Evolutionary conservation across 2,888 invertebrate species (phyloP), one percentile per base, ranked within the genome.

Genomic region (Schizaphis graminum): DNA sequence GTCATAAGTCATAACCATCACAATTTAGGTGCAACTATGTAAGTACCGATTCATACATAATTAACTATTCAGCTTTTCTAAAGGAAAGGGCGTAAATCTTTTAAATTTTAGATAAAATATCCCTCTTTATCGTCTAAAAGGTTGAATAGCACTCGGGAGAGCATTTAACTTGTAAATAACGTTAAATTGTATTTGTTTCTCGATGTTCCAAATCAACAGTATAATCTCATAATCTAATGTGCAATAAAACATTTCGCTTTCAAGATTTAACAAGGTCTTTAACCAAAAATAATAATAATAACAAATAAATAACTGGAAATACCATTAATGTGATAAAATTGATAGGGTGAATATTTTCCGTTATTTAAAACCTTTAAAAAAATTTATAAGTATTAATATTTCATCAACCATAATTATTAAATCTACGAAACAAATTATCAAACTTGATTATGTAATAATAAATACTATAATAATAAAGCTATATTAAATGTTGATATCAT

Each of bases 191-290:
- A 86, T 57, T 92, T 26, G 47, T 86, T 86, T 41, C 13, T 61
- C 44, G 24, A 91, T 86, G 86, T 86, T 86, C n/a, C 57, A 26
- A 92, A 86, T 86, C 86, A 86, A 61, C 86, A 47, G 47, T 77
- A 86, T 44, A 57, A 86, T 86, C 86, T 86, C 47, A 92, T 92
- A 92, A 47, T 61, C 85, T 47, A 61, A 86, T 35, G 57, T 47
- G 35, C 35, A 92, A 86, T 92, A 92, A 92, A 61, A 92, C 86
- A 47, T 86, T 92, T 92, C 57, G 35, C 41, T 92, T 86, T 91
- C 44, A n/a, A 57, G 44, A 85, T 91, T 85, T 44, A 28, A 91
- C 91, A 91, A 61, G 47, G n/a, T 92, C 47, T 86, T 92, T 26
- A 13, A 47, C 57, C 3, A 11, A 86, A 92, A 41, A 85, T 11